These are phyloP conservation scores for Tragelaphus buxtoni DNA, from an alignment of 2,113 vertebrate genomes.

Conservation along the genomic window DNA sequence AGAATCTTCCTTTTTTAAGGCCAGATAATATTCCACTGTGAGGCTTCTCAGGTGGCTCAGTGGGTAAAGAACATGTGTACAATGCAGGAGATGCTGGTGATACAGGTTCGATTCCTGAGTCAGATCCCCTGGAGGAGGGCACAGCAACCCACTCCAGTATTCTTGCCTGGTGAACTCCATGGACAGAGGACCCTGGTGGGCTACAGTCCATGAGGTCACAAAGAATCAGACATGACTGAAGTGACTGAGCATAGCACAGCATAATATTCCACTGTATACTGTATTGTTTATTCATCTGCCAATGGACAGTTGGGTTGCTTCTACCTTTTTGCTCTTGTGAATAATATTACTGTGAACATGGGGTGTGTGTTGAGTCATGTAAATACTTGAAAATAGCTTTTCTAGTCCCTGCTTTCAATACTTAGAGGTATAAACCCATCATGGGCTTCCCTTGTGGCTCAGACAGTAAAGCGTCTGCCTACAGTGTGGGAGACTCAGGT, in stretches of 20 bases:
- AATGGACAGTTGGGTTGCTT: neutral
- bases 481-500: no score
- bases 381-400: neutral
- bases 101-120: neutral
- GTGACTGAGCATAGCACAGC: neutral
- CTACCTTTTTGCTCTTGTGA: neutral
- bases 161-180: neutral
- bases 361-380: neutral
- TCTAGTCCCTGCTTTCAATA: neutral
- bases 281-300: neutral
- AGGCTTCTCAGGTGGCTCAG: neutral
- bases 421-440: neutral
- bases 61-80: neutral
- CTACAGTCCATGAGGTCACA: neutral
- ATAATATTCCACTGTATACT: neutral
- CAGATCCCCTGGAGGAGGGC: neutral
- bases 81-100: neutral
- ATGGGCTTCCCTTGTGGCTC: no score
- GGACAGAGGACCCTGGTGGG: neutral
- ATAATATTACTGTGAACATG: neutral
- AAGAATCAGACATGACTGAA: neutral
- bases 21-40: neutral
- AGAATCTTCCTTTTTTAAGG: neutral
- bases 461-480: no score
- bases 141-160: neutral